Evolutionary conservation across 2,797 vertebrate species (phyloP).

Genomic region (Paguma larvata): DNA sequence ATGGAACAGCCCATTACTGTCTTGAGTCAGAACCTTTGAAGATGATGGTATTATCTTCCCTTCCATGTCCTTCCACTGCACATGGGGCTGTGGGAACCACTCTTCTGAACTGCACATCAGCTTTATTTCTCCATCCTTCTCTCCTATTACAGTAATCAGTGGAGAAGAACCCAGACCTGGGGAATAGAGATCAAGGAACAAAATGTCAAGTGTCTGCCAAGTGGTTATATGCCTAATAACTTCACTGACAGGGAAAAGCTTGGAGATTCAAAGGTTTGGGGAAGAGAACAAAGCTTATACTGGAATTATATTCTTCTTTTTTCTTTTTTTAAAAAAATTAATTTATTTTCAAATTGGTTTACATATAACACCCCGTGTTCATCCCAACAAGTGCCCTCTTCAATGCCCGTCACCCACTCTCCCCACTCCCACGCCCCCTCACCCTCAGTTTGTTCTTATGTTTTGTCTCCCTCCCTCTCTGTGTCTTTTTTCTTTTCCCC

Average conservation of each 20-base stretch:
- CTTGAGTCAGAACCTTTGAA: constrained; percentile 34
- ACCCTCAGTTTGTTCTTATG: too few species aligned
- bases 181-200: background rate
- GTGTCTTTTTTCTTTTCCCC: too few species aligned
- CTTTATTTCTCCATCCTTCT: background rate
- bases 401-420: too few species aligned
- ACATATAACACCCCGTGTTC: too few species aligned
- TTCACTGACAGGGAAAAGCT: background rate
- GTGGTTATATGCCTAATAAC: background rate
- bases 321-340: too few species aligned
- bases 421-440: too few species aligned
- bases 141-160: background rate
- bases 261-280: too few species aligned
- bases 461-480: too few species aligned
- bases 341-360: too few species aligned
- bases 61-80: constrained; percentile 58
- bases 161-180: constrained; percentile 69
- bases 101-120: constrained; percentile 59
- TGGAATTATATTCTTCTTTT: rapidly evolving
- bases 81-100: constrained; percentile 69
- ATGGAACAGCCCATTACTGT: constrained; percentile 7
- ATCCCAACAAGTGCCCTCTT: too few species aligned
- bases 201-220: background rate
- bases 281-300: background rate
- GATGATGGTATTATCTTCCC: background rate